Base-by-base conservation (phyloP, 2,888 invertebrate genomes). In the Orchesellides sinensis region DNA sequence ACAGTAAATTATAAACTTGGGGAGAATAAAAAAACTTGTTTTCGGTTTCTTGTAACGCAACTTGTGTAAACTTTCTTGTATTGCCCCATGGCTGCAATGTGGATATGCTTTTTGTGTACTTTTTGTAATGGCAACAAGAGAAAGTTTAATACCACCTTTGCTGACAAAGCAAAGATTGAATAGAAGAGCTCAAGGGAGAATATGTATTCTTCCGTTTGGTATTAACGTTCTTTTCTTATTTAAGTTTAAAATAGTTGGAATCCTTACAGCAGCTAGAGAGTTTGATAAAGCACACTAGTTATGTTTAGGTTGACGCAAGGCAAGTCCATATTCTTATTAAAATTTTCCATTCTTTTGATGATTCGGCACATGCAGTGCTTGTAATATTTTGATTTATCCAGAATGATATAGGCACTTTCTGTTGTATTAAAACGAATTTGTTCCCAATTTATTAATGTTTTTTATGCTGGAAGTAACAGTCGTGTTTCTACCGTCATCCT, bases 341-440 rank as follows among this genome's bases (percentile, higher is more conserved):
- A n/a, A n/a, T n/a, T n/a, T n/a, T n/a, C n/a, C n/a, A n/a, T n/a
- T n/a, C n/a, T n/a, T n/a, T n/a, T n/a, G n/a, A n/a, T n/a, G n/a
- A n/a, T n/a, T n/a, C n/a, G n/a, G n/a, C n/a, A n/a, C n/a, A n/a
- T n/a, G n/a, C n/a, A n/a, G n/a, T n/a, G 6, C 47, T 19, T 49
- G 21, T 8, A 8, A 8, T 49, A 19, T 65, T 49, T 65, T 29
- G 19, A 29, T 74, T 54, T 63, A 23, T 14, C 17, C n/a, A 54
- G 35, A 74, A 54, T 65, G 65, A 74, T 74, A 75, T 45, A 68
- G 75, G 59, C 75, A 75, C 35, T 68, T 66, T n/a, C n/a, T n/a
- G n/a, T 56, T 66, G 19, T 12, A 2, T 17, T n/a, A n/a, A n/a
- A 5, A 40, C 40, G 40, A 35, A 54, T 23, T 14, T 12, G 12